Evolutionary conservation across 2,888 invertebrate species (phyloP).

Genomic region (Trachelus troglodyta): DNA sequence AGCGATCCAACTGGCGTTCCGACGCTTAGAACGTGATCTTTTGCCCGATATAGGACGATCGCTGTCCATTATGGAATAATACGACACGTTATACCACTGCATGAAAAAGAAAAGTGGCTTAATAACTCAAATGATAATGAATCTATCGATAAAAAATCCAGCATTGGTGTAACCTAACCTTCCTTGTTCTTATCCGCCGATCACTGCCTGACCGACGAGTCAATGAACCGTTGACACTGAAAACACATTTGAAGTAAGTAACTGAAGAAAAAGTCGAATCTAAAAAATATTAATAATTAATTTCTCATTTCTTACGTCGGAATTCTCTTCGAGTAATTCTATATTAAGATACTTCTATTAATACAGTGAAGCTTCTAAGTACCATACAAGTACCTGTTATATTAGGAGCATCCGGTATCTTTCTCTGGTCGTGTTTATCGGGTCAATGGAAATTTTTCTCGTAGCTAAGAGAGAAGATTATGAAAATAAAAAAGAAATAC

Average conservation of each 20-base stretch:
- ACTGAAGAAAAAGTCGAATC: background rate
- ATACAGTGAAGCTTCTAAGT: background rate
- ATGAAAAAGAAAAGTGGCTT: background rate
- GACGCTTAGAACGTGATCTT: slow-evolving; percentile 3
- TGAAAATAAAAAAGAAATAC: background rate
- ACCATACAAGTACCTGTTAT: background rate
- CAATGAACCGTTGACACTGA: background rate
- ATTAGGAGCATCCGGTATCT: background rate
- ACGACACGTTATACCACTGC: background rate
- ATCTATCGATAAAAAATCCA: background rate
- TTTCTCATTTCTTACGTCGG: background rate
- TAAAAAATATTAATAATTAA: background rate
- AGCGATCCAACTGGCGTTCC: slow-evolving; percentile 17
- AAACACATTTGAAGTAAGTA: background rate
- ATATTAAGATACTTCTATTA: background rate
- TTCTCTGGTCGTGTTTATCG: background rate
- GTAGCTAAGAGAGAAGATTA: background rate
- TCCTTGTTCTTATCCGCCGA: background rate
- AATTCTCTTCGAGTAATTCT: background rate
- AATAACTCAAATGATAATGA: background rate
- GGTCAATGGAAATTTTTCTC: background rate
- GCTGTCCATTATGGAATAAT: background rate
- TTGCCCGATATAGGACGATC: background rate
- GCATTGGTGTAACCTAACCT: background rate
- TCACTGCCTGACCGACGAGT: background rate